Percentiles rank a stretch among this genome's conserved stretches.
phyloP scores from a whole-genome alignment of 2,888 invertebrate genomes.

The Oscheius sp. region DNA sequence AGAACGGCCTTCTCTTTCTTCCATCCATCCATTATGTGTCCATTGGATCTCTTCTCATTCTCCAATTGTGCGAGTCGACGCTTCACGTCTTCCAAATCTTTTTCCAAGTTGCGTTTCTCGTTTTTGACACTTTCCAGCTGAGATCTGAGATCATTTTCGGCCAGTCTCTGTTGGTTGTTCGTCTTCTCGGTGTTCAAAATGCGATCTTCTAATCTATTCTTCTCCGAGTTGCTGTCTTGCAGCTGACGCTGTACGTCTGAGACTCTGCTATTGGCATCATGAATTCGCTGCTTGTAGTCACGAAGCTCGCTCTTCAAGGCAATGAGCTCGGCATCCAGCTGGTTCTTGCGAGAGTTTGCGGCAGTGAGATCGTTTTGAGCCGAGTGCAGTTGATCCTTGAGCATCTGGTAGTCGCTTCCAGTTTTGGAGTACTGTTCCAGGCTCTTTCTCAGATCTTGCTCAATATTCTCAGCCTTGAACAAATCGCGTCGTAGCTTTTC shows the following conservation, averaged over 20 bases:
- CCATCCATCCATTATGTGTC: constrained; percentile 65
- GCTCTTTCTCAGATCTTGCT: constrained; percentile 66
- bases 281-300: constrained; percentile 69
- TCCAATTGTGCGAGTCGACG: constrained; percentile 63
- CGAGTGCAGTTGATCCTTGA: constrained; percentile 64
- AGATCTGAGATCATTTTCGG: constrained; percentile 67
- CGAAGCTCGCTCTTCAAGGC: constrained; percentile 67
- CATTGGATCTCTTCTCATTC: constrained; percentile 59
- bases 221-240: constrained; percentile 68
- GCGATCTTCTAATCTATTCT: constrained; percentile 69
- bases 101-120: constrained; percentile 63
- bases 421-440: constrained; percentile 64
- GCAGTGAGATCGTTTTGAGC: constrained; percentile 67
- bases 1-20: constrained; percentile 68
- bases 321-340: constrained; percentile 67
- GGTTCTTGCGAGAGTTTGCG: constrained; percentile 61
- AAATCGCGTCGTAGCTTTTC: constrained; percentile 68
- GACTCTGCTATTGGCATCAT: constrained; percentile 68
- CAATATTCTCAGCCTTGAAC: constrained; percentile 65
- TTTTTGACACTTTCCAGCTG: constrained; percentile 69
- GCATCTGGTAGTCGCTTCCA: constrained; percentile 60
- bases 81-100: constrained; percentile 69
- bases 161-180: constrained; percentile 60
- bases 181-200: constrained; percentile 69
- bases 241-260: constrained; percentile 70